Conservation (phyloP, 1,140 invertebrate genomes). For the Drosophila dunni region DNA sequence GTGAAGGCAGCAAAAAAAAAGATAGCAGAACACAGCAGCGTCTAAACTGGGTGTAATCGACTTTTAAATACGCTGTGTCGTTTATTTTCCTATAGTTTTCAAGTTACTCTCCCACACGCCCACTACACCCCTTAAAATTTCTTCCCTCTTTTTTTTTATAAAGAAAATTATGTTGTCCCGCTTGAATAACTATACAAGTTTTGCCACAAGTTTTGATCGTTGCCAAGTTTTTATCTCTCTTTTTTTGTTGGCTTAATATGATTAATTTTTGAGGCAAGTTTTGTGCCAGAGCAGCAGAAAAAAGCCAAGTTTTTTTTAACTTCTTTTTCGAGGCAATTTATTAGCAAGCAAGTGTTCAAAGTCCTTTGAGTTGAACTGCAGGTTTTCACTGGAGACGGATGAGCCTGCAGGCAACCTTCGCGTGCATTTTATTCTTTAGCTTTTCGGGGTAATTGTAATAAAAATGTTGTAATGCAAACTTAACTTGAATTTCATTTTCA, state of each 20-base stretch:
- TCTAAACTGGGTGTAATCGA: neutral
- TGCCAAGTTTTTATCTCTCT: constrained; percentile 39
- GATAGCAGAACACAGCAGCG: neutral
- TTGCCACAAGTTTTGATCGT: constrained; percentile 66
- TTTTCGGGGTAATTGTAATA: constrained; percentile 53
- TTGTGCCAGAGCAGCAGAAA: constrained; percentile 31
- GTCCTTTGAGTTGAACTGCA: constrained; percentile 20
- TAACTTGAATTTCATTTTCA: constrained; percentile 35
- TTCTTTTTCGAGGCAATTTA: constrained; percentile 39
- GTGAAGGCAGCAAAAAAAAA: constrained; percentile 2
- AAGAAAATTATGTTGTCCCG: neutral
- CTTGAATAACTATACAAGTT: constrained; percentile 33
- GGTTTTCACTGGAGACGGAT: constrained; percentile 20
- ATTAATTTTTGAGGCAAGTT: constrained; percentile 67
- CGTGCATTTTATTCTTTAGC: neutral
- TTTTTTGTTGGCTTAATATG: constrained; percentile 46
- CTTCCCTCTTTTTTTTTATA: neutral
- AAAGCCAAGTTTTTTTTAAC: neutral
- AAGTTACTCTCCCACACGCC: no score
- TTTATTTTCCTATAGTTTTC: no score
- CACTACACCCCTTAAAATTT: neutral
- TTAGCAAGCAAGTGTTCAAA: neutral
- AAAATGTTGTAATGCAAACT: constrained; percentile 55
- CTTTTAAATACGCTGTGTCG: neutral
- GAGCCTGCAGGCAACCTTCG: constrained; percentile 4